A percentile compares a stretch with the other conserved stretches of the same genome.
Evolutionary conservation across 2,113 vertebrate species (phyloP).

Genomic region (Hippoglossus stenolepis): DNA sequence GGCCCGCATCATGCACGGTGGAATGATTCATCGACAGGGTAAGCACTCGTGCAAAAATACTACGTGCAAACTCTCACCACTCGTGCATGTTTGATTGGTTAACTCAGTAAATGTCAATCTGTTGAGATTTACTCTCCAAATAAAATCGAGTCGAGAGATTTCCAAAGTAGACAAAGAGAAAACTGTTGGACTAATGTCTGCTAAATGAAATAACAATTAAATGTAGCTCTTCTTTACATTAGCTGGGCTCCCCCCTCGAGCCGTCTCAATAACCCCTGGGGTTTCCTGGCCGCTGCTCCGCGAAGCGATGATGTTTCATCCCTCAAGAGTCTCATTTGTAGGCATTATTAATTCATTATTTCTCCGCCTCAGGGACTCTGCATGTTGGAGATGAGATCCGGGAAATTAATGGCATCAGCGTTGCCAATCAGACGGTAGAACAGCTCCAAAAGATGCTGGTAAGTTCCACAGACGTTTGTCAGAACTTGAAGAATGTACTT

Average conservation of each 20-base stretch:
- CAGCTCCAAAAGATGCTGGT: conserved; percentile 99
- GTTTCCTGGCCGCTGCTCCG: conserved; percentile 1
- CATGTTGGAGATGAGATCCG: conserved; percentile 98
- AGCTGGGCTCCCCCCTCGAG: conserved; percentile 1
- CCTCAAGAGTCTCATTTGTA: conserved; percentile 18
- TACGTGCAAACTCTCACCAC: too few relatives aligned
- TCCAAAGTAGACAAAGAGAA: background rate
- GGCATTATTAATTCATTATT: conserved; percentile 19
- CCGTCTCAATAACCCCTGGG: background rate
- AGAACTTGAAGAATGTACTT: background rate
- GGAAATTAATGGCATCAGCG: conserved; percentile 98
- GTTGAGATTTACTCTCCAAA: background rate
- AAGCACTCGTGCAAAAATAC: conserved; percentile 24
- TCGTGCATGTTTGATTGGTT: too few relatives aligned
- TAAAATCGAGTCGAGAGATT: background rate
- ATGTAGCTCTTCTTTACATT: conserved; percentile 6
- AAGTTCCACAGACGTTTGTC: conserved; percentile 64
- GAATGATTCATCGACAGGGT: conserved; percentile 99
- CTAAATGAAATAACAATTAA: conserved; percentile 17
- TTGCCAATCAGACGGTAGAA: conserved; percentile 98
- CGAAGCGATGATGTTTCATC: background rate
- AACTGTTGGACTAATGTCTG: background rate
- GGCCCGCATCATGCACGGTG: conserved; percentile 99
- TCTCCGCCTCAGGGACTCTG: conserved; percentile 88
- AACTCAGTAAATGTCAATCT: background rate